phyloP scores from a whole-genome alignment of 2,888 invertebrate genomes.

The Hypomecis punctinalis region DNA sequence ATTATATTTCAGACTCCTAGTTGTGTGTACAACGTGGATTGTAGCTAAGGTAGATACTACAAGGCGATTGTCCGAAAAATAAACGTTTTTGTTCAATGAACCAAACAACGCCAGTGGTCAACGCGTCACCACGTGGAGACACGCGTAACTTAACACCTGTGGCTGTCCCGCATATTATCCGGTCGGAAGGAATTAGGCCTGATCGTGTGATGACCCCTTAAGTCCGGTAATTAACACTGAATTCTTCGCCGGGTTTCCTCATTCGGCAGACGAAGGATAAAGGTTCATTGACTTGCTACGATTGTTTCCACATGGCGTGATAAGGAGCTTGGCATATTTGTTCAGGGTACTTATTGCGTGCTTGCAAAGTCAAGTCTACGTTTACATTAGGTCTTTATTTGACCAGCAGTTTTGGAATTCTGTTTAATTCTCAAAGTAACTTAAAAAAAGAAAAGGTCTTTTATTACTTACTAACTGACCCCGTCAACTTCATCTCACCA shows the following conservation, averaged over 20 bases:
- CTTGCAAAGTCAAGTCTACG: not conserved
- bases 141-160: constrained; percentile 34
- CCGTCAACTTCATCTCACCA: no score
- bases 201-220: constrained; percentile 43
- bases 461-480: no score
- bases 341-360: not conserved
- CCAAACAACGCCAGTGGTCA: not conserved
- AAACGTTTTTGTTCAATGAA: no score
- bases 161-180: constrained; percentile 35
- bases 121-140: constrained; percentile 18
- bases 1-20: no score
- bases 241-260: constrained; percentile 40
- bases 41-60: no score
- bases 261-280: constrained; percentile 11
- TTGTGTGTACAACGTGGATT: no score
- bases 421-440: no score
- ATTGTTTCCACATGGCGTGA: constrained; percentile 1
- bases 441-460: no score
- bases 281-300: constrained; percentile 18
- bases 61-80: no score
- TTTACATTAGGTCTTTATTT: no score
- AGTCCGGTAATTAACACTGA: constrained; percentile 49
- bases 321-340: constrained; percentile 12
- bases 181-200: constrained; percentile 42
- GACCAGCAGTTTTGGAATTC: no score